These are phyloP conservation scores for Haplochromis burtoni DNA, from an alignment of 2,113 vertebrate species.

Conservation along the genomic window DNA sequence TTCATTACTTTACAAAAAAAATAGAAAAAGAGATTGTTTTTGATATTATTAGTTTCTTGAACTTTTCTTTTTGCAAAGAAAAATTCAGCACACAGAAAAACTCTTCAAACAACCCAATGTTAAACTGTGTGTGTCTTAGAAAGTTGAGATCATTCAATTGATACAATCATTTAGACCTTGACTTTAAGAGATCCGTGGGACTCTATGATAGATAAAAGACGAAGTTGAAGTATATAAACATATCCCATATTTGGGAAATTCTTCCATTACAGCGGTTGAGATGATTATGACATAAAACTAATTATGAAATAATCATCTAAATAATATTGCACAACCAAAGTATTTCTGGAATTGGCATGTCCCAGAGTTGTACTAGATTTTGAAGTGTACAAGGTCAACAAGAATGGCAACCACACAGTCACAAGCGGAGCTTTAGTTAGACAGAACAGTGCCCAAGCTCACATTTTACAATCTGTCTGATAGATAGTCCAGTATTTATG, in stretches of 20 bases:
- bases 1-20: not conserved
- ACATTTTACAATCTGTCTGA: not conserved
- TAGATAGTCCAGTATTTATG: not conserved
- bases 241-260: not conserved
- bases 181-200: not conserved
- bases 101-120: not conserved
- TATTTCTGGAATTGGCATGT: not conserved
- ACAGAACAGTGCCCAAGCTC: not conserved
- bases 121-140: not conserved
- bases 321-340: not conserved
- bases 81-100: not conserved
- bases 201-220: not conserved
- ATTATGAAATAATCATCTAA: not conserved
- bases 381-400: not conserved
- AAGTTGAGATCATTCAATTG: accelerated
- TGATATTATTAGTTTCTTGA: not conserved
- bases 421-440: not conserved
- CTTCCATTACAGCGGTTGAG: not conserved
- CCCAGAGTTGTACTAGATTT: not conserved
- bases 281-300: not conserved
- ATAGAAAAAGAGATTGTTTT: not conserved
- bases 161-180: not conserved
- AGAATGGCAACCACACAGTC: not conserved
- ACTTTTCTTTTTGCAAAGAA: not conserved
- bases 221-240: not conserved